phyloP scores from a whole-genome alignment of 2,113 vertebrate genomes.

The Rhynchomys soricoides region DNA sequence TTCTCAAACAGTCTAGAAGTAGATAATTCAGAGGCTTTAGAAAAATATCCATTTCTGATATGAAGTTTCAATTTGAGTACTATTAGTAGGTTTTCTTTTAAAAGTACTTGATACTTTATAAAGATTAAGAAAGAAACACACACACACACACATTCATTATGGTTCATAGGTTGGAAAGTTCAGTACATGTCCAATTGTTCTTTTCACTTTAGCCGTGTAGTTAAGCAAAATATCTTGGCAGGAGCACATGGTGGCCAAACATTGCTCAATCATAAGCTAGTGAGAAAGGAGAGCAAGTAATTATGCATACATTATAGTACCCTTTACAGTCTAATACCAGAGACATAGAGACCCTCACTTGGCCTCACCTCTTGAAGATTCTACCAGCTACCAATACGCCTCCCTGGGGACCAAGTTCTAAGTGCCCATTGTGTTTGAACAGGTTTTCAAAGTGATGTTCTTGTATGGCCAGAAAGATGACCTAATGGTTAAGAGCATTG shows the following conservation, averaged over 20 bases:
- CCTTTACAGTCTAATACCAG: not conserved
- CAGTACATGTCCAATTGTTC: not conserved
- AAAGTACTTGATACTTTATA: not conserved
- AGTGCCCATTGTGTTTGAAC: not conserved
- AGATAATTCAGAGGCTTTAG: not conserved
- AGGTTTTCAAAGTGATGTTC: not conserved
- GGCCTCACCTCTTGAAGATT: no score
- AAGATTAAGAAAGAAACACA: not conserved
- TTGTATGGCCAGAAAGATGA: not conserved
- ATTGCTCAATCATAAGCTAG: not conserved
- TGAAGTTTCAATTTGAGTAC: not conserved
- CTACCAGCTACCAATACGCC: not conserved
- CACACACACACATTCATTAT: not conserved
- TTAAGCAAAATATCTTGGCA: not conserved
- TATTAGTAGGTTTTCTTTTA: not conserved
- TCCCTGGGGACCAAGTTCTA: not conserved
- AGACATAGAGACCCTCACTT: not conserved
- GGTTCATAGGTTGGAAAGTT: not conserved
- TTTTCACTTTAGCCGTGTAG: not conserved
- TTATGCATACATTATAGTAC: no score
- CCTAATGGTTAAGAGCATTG: not conserved
- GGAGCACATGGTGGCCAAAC: not conserved
- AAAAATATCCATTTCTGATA: not conserved
- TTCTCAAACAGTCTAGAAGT: not conserved
- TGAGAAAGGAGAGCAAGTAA: not conserved